Percentiles rank a stretch among this genome's conserved stretches.
phyloP scores from a whole-genome alignment of 2,797 vertebrate species.

The Bryconaethiops microstoma region DNA sequence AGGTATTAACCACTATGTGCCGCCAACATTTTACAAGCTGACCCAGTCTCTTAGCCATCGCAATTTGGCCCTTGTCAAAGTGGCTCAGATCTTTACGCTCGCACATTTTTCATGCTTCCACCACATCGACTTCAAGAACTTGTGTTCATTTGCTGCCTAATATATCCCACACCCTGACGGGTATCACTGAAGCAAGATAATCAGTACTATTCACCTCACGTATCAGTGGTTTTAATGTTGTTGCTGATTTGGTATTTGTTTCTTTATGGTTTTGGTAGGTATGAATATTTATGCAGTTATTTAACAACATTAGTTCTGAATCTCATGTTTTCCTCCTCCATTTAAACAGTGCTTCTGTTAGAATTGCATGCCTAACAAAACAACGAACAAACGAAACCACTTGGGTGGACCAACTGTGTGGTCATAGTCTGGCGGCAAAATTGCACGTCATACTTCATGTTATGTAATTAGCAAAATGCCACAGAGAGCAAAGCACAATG shows the following conservation, averaged over 20 bases:
- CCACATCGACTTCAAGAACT: no score
- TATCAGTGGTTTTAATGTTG: no score
- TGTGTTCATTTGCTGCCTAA: no score
- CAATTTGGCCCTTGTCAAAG: no score
- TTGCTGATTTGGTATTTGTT: no score
- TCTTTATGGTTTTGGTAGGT: not conserved
- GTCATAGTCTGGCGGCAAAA: slow-evolving; percentile 7
- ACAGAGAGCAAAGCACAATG: slow-evolving; percentile 43
- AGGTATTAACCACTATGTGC: no score
- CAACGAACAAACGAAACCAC: not conserved
- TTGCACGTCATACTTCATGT: slow-evolving; percentile 27
- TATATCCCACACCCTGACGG: no score
- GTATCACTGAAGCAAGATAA: no score
- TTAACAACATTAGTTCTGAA: not conserved
- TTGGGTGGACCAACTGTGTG: slow-evolving; percentile 2
- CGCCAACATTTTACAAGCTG: no score
- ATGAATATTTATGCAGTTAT: not conserved
- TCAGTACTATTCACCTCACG: no score
- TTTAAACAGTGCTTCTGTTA: not conserved
- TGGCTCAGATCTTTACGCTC: no score
- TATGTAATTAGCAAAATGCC: slow-evolving; percentile 42
- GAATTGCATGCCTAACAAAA: not conserved
- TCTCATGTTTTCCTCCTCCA: not conserved
- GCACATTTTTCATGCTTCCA: no score
- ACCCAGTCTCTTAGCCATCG: not conserved